These are phyloP conservation scores for Ernsta delagoae DNA, from an alignment of 2,888 invertebrate genomes.

Conservation along the genomic window DNA sequence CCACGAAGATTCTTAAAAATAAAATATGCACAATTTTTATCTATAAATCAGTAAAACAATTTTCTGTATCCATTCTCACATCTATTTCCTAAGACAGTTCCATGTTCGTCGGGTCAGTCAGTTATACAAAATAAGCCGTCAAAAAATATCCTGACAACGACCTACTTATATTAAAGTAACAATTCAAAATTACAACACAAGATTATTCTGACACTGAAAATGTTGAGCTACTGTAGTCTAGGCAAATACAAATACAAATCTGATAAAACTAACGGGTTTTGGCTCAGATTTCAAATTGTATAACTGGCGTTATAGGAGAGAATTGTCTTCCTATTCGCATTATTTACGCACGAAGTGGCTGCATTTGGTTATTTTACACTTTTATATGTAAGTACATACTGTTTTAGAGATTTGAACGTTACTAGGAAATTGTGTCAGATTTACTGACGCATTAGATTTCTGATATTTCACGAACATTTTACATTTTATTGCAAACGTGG, in stretches of 20 bases:
- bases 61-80: too few relatives aligned
- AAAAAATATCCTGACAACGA: neutral
- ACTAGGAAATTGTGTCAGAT: neutral
- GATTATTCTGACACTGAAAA: neutral
- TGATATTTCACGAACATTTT: too few relatives aligned
- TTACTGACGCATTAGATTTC: too few relatives aligned
- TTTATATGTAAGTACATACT: constrained; percentile 10
- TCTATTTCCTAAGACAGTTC: too few relatives aligned
- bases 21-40: too few relatives aligned
- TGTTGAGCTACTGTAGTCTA: neutral
- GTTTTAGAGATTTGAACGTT: constrained; percentile 12
- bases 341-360: constrained; percentile 28
- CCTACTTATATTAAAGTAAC: neutral
- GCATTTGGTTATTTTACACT: constrained; percentile 27
- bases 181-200: neutral
- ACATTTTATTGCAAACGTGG: too few relatives aligned
- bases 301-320: constrained; percentile 28
- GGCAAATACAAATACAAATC: constrained; percentile 2
- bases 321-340: constrained; percentile 23
- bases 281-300: constrained; percentile 32
- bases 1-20: too few relatives aligned
- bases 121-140: neutral
- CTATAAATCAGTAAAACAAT: too few relatives aligned
- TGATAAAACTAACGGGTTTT: constrained; percentile 33
- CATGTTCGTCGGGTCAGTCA: too few relatives aligned